phyloP scores from a whole-genome alignment of 2,797 vertebrate species.

The Pyrocephalus nanus region DNA sequence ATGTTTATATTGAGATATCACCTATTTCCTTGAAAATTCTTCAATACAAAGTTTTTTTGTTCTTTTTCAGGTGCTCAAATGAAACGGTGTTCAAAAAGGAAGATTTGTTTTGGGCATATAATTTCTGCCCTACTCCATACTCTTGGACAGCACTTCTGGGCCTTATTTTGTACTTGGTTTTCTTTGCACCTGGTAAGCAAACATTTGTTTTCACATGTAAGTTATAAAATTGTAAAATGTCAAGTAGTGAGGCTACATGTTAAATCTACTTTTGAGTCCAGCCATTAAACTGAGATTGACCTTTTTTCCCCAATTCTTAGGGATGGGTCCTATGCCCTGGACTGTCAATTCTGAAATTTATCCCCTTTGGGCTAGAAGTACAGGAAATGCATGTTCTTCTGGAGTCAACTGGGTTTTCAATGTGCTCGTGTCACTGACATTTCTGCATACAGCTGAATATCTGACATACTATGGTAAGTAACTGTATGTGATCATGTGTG shows the following conservation, averaged over 20 bases:
- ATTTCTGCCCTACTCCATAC: constrained; percentile 95
- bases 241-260: background rate
- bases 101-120: constrained; percentile 92
- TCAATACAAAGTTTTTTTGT: background rate
- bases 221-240: background rate
- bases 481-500: background rate
- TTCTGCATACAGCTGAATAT: constrained; percentile 92
- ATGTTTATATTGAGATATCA: background rate
- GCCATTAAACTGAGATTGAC: background rate
- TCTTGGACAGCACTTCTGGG: constrained; percentile 93
- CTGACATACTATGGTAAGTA: constrained; percentile 94
- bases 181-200: constrained; percentile 91
- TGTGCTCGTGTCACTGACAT: constrained; percentile 92
- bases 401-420: constrained; percentile 98
- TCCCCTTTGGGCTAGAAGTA: constrained; percentile 97
- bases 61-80: constrained; percentile 88
- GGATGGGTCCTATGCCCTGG: constrained; percentile 99
- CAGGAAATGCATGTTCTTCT: constrained; percentile 94
- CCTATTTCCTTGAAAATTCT: background rate
- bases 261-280: background rate
- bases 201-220: rapidly evolving
- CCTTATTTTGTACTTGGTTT: constrained; percentile 90
- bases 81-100: constrained; percentile 81
- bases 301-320: constrained; percentile 71
- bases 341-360: constrained; percentile 99